These are phyloP conservation scores for Zaprionus bogoriensis DNA, from an alignment of 2,888 invertebrate species.

Conservation along the genomic window DNA sequence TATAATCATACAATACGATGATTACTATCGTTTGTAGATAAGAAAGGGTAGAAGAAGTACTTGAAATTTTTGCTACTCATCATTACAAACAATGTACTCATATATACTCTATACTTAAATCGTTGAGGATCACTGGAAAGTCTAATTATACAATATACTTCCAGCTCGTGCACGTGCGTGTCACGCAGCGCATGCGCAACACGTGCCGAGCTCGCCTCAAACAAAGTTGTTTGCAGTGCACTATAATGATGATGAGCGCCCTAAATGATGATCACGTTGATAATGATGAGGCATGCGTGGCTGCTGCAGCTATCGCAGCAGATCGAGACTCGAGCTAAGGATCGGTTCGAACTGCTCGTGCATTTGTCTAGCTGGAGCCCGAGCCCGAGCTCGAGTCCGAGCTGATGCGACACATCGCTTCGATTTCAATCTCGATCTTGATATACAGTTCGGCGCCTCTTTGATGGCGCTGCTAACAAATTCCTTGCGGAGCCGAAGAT, in stretches of 20 bases:
- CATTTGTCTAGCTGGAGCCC: conserved; percentile 53
- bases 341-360: conserved; percentile 30
- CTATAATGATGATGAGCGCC: conserved; percentile 15
- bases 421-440: conserved; percentile 77
- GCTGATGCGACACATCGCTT: conserved; percentile 58
- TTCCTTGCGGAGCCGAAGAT: conserved; percentile 44
- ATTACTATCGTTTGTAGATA: too few relatives aligned
- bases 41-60: too few relatives aligned
- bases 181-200: background rate
- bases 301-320: conserved; percentile 19
- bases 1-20: too few relatives aligned
- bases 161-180: background rate
- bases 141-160: too few relatives aligned
- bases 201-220: background rate
- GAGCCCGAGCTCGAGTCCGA: conserved; percentile 1
- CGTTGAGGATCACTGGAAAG: too few relatives aligned
- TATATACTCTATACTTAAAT: too few relatives aligned
- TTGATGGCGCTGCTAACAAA: conserved; percentile 72
- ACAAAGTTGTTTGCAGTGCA: conserved; percentile 22
- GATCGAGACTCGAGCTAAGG: too few relatives aligned
- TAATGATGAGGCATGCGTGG: conserved; percentile 11
- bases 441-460: conserved; percentile 78
- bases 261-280: conserved; percentile 23
- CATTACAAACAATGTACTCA: too few relatives aligned
- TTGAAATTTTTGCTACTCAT: too few relatives aligned